Evolutionary conservation across 2,797 vertebrate genomes (phyloP).

Genomic region (Syngnathus acus): DNA sequence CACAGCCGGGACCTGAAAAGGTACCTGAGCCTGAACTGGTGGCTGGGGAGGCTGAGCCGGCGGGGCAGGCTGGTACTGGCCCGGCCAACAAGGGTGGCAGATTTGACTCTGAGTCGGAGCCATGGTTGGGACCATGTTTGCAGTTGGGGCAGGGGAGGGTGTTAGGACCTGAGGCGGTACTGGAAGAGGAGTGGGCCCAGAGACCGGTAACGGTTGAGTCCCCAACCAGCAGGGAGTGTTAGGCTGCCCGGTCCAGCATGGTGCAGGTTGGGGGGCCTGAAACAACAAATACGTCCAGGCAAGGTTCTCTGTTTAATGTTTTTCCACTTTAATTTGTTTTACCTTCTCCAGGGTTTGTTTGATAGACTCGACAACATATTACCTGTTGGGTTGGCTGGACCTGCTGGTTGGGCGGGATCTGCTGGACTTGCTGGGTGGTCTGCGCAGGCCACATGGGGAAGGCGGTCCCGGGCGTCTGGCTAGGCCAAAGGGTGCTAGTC

Average conservation of each 20-base stretch:
- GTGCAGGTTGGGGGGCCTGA: constrained; percentile 27
- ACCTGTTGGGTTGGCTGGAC: not conserved
- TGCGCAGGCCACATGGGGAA: constrained; percentile 58
- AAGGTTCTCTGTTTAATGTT: too few relatives aligned
- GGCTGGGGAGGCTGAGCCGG: constrained; percentile 17
- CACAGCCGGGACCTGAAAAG: constrained; percentile 17
- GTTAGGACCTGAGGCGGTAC: constrained; percentile 16
- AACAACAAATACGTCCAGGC: not conserved
- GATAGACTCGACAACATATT: too few relatives aligned
- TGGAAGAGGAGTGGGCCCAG: constrained; percentile 17
- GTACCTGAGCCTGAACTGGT: constrained; percentile 19
- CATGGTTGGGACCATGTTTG: constrained; percentile 9
- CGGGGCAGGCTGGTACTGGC: constrained; percentile 31
- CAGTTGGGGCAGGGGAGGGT: constrained; percentile 19
- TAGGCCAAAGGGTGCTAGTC: constrained; percentile 54
- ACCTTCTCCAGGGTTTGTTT: too few relatives aligned
- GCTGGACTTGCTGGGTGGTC: constrained; percentile 31
- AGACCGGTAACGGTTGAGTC: constrained; percentile 26
- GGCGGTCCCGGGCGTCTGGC: constrained; percentile 25
- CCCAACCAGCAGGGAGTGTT: constrained; percentile 59
- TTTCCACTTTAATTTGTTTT: not conserved
- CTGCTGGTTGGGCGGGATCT: constrained; percentile 1
- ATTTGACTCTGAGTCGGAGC: not conserved
- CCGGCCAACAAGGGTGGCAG: constrained; percentile 41
- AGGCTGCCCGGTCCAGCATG: constrained; percentile 66